A percentile compares a stretch with the other conserved stretches of the same genome.
phyloP scores from a whole-genome alignment of 2,888 invertebrate genomes.

The Epiblema foenella region DNA sequence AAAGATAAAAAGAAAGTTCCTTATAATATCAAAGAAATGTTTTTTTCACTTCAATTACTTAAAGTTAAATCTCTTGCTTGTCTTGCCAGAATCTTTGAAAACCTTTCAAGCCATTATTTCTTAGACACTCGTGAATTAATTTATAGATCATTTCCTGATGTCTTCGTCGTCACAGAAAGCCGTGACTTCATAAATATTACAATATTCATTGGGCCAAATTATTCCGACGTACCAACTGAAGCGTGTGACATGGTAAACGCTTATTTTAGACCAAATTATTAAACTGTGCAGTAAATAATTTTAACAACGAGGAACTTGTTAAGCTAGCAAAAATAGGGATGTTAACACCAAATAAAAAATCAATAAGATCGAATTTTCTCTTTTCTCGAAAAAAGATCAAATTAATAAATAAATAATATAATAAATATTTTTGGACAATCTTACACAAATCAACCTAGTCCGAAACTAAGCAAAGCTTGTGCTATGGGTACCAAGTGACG shows the following conservation, averaged over 20 bases:
- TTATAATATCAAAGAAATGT: no score
- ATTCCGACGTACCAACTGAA: conserved; percentile 7
- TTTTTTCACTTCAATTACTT: neutral
- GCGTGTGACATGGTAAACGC: conserved; percentile 10
- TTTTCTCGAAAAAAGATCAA: no score
- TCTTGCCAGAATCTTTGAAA: neutral
- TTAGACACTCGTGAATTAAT: conserved; percentile 23
- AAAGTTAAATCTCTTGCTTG: neutral
- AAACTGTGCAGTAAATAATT: neutral
- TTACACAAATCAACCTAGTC: no score
- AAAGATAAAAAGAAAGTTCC: no score
- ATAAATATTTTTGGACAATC: no score
- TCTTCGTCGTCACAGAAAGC: conserved; percentile 15
- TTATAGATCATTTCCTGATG: neutral
- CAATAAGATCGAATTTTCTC: no score
- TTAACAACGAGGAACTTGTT: no score
- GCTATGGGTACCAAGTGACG: no score
- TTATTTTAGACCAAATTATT: neutral
- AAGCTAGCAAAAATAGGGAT: no score
- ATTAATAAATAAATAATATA: no score
- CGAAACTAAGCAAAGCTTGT: no score
- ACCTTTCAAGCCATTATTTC: neutral
- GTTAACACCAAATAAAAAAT: no score
- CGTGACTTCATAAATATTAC: conserved; percentile 27
- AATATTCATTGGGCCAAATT: conserved; percentile 6